These are phyloP conservation scores for Eupithecia tripunctaria DNA, from an alignment of 2,888 invertebrate genomes.

Conservation along the genomic window DNA sequence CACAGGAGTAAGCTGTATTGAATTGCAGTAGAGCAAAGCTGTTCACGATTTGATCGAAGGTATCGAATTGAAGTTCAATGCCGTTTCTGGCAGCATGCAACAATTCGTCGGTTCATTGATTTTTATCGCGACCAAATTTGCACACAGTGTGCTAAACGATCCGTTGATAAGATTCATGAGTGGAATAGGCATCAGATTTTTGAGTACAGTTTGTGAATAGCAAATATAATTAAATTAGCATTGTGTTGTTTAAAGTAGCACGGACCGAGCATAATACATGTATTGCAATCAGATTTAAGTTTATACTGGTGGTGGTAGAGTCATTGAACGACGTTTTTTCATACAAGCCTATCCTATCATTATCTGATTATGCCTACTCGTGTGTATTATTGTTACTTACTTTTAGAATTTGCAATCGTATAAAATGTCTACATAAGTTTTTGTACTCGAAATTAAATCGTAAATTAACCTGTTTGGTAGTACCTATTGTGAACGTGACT, in stretches of 20 bases:
- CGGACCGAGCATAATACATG: not conserved
- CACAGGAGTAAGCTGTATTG: constrained; percentile 45
- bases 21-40: constrained; percentile 57
- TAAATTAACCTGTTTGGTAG: constrained; percentile 2
- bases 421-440: not conserved
- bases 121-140: constrained; percentile 68
- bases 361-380: constrained; percentile 2
- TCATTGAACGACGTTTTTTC: not conserved
- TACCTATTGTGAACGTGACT: constrained; percentile 52
- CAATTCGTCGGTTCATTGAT: constrained; percentile 66
- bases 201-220: constrained; percentile 37
- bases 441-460: not conserved
- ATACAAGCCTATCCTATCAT: not conserved
- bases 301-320: not conserved
- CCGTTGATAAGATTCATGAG: constrained; percentile 57
- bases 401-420: not conserved
- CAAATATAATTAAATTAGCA: constrained; percentile 37
- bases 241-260: constrained; percentile 16
- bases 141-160: constrained; percentile 70
- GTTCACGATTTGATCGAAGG: constrained; percentile 52
- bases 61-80: constrained; percentile 77
- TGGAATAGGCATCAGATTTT: constrained; percentile 44
- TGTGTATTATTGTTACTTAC: not conserved
- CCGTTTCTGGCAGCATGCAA: constrained; percentile 67
- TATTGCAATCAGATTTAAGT: constrained; percentile 5